Evolutionary conservation across 2,797 vertebrate species (phyloP), one percentile per base, ranked within the genome.

Genomic region (Catostomus latipinnis): DNA sequence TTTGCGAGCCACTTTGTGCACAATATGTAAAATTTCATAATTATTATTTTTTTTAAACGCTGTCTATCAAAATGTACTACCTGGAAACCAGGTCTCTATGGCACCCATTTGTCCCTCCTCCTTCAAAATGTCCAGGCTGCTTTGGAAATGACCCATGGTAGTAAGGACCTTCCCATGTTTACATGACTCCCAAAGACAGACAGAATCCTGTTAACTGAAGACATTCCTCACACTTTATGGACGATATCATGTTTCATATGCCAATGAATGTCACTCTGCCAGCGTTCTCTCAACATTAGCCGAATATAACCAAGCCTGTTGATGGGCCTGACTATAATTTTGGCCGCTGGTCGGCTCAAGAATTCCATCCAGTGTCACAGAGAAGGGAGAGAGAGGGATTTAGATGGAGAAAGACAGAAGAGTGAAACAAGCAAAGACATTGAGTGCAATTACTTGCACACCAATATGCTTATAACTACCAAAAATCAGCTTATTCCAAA

Each of bases 231-330:
- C 0, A 6, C 77, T 89, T 91, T 84, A 87, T 76, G 11, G 82
- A 84, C 74, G 84, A 85, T 85, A 88, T 91, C 84, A 89, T 80
- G 86, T 89, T 92, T 91, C 87, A 90, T 87, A 84, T 88, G 81
- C 82, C 85, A 70, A 83, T 84, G 81, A 90, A 88, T 84, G 88
- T 87, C 84, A 65, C 66, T 75, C 65, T 75, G 56, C 80, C 79
- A 67, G 6, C 84, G 82, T 87, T 92, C 88, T 88, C 72, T 66
- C 78, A 73, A 57, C 53, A 46, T 78, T 70, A 83, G 34, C 34
- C 61, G 56, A 70, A 89, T 80, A 56, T 81, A 86, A 84, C 87
- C 53, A 62, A 87, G 14, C 67, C 84, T 87, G 88, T 88, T 88
- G 86, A 89, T 85, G 60, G 87, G 78, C 70, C 80, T 82, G 89